Percentiles rank a stretch among this genome's conserved stretches.
Conservation (phyloP, 2,113 vertebrate genomes). For the Ceyx margarethae region DNA sequence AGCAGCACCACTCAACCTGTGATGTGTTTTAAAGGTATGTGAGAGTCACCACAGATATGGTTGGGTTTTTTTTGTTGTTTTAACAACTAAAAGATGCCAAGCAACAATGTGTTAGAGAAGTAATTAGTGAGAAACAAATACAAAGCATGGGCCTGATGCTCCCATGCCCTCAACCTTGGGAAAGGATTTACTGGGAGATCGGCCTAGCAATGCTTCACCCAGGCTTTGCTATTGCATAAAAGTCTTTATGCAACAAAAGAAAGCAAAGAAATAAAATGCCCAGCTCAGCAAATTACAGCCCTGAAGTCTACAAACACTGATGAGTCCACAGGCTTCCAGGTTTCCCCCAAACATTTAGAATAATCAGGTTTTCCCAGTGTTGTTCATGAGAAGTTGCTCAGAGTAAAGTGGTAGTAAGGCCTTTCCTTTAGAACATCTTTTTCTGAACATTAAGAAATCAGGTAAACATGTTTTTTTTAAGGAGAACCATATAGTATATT, state of each 20-base stretch:
- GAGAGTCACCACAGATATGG: neutral
- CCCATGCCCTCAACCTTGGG: neutral
- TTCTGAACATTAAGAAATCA: neutral
- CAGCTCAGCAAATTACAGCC: neutral
- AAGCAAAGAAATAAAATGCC: neutral
- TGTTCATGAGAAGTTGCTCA: neutral
- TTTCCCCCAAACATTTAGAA: neutral
- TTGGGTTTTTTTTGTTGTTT: no score
- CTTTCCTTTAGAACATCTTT: neutral
- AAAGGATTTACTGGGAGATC: neutral
- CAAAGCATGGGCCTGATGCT: neutral
- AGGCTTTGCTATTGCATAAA: neutral
- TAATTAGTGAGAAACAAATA: neutral
- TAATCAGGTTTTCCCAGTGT: neutral
- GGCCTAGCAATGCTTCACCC: neutral
- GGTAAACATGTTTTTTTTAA: neutral
- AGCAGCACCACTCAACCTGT: neutral
- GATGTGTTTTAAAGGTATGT: neutral
- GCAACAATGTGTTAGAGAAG: neutral
- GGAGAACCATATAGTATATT: fast-evolving
- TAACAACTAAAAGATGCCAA: no score
- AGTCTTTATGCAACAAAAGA: neutral
- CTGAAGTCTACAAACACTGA: neutral
- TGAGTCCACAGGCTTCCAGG: neutral
- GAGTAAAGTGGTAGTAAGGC: neutral